Base-by-base conservation (phyloP, 1,140 invertebrate genomes). In the Melanaphis sacchari region DNA sequence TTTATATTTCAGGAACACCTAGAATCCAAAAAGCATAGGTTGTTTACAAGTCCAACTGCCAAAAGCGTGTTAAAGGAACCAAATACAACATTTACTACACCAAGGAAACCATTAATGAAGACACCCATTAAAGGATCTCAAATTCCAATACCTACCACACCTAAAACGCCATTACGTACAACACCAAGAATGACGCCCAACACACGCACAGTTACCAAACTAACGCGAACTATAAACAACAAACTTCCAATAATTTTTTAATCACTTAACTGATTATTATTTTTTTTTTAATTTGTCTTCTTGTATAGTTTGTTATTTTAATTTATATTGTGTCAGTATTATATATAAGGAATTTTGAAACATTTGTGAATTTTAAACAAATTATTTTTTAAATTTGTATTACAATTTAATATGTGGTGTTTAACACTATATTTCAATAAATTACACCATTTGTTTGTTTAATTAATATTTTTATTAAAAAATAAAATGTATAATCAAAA, bases 181-280 rank as follows among this genome's bases (percentile, higher is more conserved):
- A 93, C 91, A 49, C 91, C 91, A 26, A 84, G 91, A 40, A 93
- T 40, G 36, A 82, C 46, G 1, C 40, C 43, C 66, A 92, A 92
- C 49, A 46, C 91, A 38, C 91, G 91, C 1, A 85, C 91, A 26
- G 91, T 84, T 92, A 92, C 81, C 36, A 93, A 85, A 54, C 81
- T 93, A 31, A 93, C 91, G 8, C 81, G 91, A 84, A 93, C 91
- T 84, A 54, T 85, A 40, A 93, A 85, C 38, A 93, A 93, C 38
- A 93, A 93, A 93, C 81, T 93, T 40, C 91, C 91, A 3, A 93
- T 93, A 2, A 93, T 93, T 84, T 93, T 93, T 93, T 93, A 93
- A 93, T 24, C 40, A 15, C 82, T 43, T 8, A 54, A 36, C 4
- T 89, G 54, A 89, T 36, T 89, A 22, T 89, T 89, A 31, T 11